Evolutionary conservation across 2,888 invertebrate genomes (phyloP), one percentile per base, ranked within the genome.

Genomic region (Zaprionus lineosus): DNA sequence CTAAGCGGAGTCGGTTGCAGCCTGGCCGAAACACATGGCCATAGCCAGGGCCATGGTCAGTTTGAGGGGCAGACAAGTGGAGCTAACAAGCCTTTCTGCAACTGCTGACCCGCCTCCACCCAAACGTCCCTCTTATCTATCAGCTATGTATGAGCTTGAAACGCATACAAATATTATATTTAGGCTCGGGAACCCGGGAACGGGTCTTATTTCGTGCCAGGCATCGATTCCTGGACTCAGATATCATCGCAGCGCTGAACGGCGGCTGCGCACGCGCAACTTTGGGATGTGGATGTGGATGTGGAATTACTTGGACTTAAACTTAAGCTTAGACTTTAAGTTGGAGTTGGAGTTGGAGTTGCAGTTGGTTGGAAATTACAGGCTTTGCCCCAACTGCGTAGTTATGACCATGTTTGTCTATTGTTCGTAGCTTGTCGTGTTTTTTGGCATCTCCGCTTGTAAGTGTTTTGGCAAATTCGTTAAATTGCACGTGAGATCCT

Each of bases 91-190:
- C 65, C 72, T 82, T 78, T 82, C 74, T 72, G 74, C 86, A 86
- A 76, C 81, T 70, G 76, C 76, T 71, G 71, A 5, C 14, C 15
- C 18, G 7, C 12, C 15, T 36, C 21, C 14, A 1, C 8, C 1
- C 1, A 6, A 2, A 4, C n/a, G 7, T 21, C 7, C 19, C 5
- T 1, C 33, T 7, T 15, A 11, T 31, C 26, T 9, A 9, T 39
- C 15, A 8, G 7, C 14, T 26, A 14, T 52, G 41, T 51, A 37
- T 53, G 46, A 47, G 60, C 44, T 16, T 39, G 64, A 56, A 83
- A 85, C 86, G 82, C 84, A 77, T 85, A 84, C 67, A 84, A 81
- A 85, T 85, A 85, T 81, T 85, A 81, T 68, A 66, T 72, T 75
- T 62, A 56, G 63, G 63, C 46, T 63, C 51, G 62, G 60, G n/a